Percentiles rank a stretch among this genome's conserved stretches.
Evolutionary conservation across 2,888 invertebrate species (phyloP).

Genomic region (Pantelozetes paolii): DNA sequence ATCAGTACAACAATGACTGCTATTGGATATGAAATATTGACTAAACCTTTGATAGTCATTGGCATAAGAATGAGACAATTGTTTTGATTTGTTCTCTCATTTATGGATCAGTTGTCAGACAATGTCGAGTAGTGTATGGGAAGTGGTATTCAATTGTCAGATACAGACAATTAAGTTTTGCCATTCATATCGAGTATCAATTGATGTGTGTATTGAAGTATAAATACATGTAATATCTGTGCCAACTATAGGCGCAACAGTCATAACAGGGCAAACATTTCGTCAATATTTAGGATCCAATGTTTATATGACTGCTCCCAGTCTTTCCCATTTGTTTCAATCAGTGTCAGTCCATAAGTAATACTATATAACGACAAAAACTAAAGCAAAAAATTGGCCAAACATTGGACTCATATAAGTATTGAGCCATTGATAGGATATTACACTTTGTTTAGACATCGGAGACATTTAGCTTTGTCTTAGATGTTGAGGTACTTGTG

Average conservation of each 20-base stretch:
- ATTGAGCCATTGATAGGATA: slow-evolving; percentile 18
- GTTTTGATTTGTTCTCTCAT: background rate
- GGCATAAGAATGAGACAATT: background rate
- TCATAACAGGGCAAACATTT: background rate
- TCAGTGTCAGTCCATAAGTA: slow-evolving; percentile 26
- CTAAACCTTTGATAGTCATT: background rate
- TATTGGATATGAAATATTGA: slow-evolving; percentile 6
- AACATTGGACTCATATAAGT: background rate
- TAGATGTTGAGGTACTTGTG: slow-evolving; percentile 3
- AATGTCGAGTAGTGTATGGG: background rate
- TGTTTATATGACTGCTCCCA: background rate
- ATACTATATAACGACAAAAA: slow-evolving; percentile 22
- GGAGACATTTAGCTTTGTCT: background rate
- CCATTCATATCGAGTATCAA: background rate
- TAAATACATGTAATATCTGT: background rate
- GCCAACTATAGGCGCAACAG: slow-evolving; percentile 16
- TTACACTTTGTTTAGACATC: background rate
- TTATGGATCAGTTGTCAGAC: too few relatives aligned
- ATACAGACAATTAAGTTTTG: slow-evolving; percentile 4
- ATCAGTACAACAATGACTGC: slow-evolving; percentile 17
- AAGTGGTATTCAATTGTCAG: background rate
- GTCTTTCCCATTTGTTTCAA: slow-evolving; percentile 28
- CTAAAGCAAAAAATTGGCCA: background rate
- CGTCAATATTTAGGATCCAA: background rate
- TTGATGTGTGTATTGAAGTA: background rate